These are phyloP conservation scores for Tipula confusa DNA, from an alignment of 2,888 invertebrate species.

Conservation along the genomic window DNA sequence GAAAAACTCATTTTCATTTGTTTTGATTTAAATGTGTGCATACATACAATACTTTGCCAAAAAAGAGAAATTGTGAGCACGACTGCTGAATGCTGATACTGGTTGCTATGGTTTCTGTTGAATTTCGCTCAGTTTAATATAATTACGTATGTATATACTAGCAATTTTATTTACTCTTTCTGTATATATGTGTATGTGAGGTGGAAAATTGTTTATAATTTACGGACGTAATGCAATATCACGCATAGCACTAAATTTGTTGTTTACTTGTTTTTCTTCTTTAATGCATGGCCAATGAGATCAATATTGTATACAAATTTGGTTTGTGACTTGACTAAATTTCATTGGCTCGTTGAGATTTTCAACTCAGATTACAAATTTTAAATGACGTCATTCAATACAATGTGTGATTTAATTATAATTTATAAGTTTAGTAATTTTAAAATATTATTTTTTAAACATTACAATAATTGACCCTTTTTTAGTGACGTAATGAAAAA, in stretches of 20 bases:
- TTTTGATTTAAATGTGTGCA: background rate
- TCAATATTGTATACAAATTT: background rate
- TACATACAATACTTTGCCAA: background rate
- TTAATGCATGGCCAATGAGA: background rate
- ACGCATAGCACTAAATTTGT: background rate
- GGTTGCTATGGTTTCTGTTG: constrained; percentile 12
- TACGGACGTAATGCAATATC: background rate
- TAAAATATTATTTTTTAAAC: background rate
- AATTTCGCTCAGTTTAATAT: background rate
- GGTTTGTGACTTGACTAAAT: background rate
- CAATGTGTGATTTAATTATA: constrained; percentile 12
- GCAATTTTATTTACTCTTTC: background rate
- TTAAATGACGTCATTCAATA: background rate
- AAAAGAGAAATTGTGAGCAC: background rate
- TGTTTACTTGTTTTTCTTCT: background rate
- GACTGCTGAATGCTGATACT: background rate
- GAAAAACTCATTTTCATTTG: background rate
- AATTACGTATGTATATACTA: background rate
- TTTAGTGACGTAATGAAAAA: background rate
- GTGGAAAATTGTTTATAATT: background rate
- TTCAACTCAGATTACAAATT: background rate
- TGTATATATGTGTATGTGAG: background rate
- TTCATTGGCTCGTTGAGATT: background rate
- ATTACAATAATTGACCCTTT: background rate
- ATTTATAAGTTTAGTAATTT: background rate